Conservation (phyloP, 1,140 invertebrate genomes). For the Sminthurinus signatus region DNA sequence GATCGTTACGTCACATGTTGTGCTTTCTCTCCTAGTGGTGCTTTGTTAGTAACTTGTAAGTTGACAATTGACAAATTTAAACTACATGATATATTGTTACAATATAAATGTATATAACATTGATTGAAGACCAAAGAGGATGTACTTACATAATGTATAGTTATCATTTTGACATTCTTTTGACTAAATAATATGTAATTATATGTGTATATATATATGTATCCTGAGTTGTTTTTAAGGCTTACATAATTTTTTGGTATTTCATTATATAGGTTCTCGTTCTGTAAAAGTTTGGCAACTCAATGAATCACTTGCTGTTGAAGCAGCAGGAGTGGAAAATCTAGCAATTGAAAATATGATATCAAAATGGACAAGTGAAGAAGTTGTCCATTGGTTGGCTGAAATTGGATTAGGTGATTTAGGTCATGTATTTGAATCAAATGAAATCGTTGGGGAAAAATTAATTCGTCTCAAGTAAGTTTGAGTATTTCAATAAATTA, state of each 20-base stretch:
- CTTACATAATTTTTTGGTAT: neutral
- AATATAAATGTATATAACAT: too few relatives aligned
- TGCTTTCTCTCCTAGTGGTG: conserved; percentile 59
- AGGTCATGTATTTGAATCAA: conserved; percentile 47
- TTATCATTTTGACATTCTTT: too few relatives aligned
- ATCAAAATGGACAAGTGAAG: conserved; percentile 54
- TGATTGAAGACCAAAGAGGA: too few relatives aligned
- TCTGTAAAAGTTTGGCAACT: conserved; percentile 60
- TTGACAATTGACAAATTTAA: too few relatives aligned
- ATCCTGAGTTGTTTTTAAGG: too few relatives aligned
- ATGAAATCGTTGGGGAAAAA: conserved; percentile 55
- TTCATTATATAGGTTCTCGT: conserved; percentile 55
- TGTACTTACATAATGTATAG: too few relatives aligned
- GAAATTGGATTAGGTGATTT: conserved; percentile 53
- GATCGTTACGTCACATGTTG: conserved; percentile 65
- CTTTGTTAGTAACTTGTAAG: conserved; percentile 58
- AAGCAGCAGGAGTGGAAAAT: conserved; percentile 33
- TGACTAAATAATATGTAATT: too few relatives aligned
- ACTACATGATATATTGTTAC: too few relatives aligned
- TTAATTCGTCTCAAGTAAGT: conserved; percentile 52
- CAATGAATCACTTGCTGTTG: conserved; percentile 33
- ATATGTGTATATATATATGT: too few relatives aligned
- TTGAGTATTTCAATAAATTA: too few relatives aligned
- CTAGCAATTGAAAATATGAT: conserved; percentile 38
- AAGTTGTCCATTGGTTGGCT: conserved; percentile 58